Conservation (phyloP, 2,888 invertebrate species). For the Tachina grossa region DNA sequence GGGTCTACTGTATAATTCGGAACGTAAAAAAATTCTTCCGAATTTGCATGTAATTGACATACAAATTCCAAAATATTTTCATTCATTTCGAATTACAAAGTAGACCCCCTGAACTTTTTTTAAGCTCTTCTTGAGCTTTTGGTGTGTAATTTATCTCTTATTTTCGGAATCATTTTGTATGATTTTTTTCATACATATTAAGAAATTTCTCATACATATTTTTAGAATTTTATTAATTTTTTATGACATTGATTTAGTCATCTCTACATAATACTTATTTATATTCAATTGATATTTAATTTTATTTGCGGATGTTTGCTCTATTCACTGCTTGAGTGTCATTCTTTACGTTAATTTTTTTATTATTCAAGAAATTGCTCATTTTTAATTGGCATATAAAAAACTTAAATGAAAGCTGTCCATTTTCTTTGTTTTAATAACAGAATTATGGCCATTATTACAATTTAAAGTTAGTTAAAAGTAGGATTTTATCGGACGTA, state of each 20-base stretch:
- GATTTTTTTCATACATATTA: background rate
- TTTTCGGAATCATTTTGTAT: background rate
- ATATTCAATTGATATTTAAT: conserved; percentile 42
- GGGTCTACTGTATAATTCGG: conserved; percentile 1
- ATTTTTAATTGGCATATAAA: conserved; percentile 28
- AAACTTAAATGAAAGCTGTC: too few species aligned
- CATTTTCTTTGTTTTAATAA: too few species aligned
- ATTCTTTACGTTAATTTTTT: background rate
- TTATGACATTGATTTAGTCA: conserved; percentile 59
- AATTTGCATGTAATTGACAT: too few species aligned
- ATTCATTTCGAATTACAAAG: too few species aligned
- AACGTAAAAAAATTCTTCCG: too few species aligned
- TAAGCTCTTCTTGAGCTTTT: conserved; percentile 2
- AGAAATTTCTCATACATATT: background rate
- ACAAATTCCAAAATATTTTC: too few species aligned
- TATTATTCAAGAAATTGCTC: conserved; percentile 21
- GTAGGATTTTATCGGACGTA: too few species aligned
- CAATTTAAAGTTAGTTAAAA: too few species aligned
- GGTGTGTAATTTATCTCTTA: background rate
- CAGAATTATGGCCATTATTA: too few species aligned
- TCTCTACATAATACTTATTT: conserved; percentile 14
- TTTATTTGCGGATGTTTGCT: conserved; percentile 17
- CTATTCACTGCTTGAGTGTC: background rate
- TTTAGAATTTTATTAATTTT: conserved; percentile 26
- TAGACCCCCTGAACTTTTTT: background rate